These are phyloP conservation scores for Cassiopea xamachana DNA, from an alignment of 30 jellyfish, hydroid and myxozoan genomes.

Conservation along the genomic window DNA sequence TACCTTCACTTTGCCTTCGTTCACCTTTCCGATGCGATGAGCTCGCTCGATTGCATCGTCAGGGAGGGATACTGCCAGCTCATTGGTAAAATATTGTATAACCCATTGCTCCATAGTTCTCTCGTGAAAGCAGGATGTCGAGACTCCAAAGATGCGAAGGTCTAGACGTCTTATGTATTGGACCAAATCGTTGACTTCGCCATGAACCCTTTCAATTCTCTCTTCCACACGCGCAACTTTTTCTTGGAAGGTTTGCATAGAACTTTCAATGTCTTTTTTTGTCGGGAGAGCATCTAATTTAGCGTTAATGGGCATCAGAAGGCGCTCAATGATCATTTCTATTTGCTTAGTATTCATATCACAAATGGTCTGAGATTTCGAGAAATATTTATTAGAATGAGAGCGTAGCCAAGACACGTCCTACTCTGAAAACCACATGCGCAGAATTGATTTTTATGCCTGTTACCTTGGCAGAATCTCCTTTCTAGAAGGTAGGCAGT, in stretches of 20 bases:
- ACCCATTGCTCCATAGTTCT: slow-evolving; percentile 34
- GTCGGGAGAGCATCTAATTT: slow-evolving; percentile 40
- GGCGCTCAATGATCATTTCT: slow-evolving; percentile 39
- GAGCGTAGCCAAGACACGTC: slow-evolving; percentile 50
- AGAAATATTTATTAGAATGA: slow-evolving; percentile 20
- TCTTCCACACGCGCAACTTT: slow-evolving; percentile 41
- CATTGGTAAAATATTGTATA: slow-evolving; percentile 5
- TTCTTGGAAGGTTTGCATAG: slow-evolving; percentile 29
- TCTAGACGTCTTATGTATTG: slow-evolving; percentile 20
- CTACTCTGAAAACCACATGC: slow-evolving; percentile 44
- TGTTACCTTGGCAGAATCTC: no score
- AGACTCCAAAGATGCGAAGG: slow-evolving; percentile 35
- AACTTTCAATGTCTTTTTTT: slow-evolving; percentile 22
- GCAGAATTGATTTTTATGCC: no score
- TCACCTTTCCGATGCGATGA: slow-evolving; percentile 23
- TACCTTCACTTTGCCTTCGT: slow-evolving; percentile 21
- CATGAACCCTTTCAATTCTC: slow-evolving; percentile 40
- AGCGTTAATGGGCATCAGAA: slow-evolving; percentile 23
- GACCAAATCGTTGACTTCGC: slow-evolving; percentile 44
- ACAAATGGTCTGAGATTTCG: slow-evolving; percentile 24
- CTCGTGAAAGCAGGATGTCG: slow-evolving; percentile 17
- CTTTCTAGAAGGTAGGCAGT: no score
- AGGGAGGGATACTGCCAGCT: slow-evolving; percentile 24
- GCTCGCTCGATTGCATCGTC: slow-evolving; percentile 24
- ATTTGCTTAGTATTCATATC: slow-evolving; percentile 23